phyloP scores from a whole-genome alignment of 2,888 invertebrate species.

The Leptinotarsa juncta region DNA sequence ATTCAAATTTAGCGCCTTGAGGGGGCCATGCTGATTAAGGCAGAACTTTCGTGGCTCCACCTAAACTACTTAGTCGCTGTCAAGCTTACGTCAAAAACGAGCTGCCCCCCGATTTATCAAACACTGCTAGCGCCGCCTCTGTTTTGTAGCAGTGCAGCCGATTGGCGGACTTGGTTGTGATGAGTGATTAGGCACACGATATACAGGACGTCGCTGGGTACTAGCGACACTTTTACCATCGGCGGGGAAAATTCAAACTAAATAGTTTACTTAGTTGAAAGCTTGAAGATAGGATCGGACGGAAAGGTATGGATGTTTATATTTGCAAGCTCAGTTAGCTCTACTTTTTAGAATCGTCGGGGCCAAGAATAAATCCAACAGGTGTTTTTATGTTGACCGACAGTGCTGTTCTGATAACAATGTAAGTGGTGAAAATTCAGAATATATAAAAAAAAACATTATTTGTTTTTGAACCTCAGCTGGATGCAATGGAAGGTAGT shows the following conservation, averaged over 20 bases:
- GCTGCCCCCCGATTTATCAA: conserved; percentile 66
- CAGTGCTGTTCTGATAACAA: not conserved
- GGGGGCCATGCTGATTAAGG: conserved; percentile 67
- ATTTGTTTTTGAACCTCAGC: too few relatives aligned
- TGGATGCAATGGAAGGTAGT: too few relatives aligned
- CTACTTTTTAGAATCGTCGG: not conserved
- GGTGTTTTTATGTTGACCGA: conserved; percentile 11
- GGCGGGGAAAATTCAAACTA: conserved; percentile 61
- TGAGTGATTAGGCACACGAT: conserved; percentile 60
- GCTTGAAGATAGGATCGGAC: conserved; percentile 46
- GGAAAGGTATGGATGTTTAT: conserved; percentile 34
- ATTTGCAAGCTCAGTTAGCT: conserved; percentile 7
- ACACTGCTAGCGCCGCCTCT: conserved; percentile 64
- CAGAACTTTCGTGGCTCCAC: conserved; percentile 64
- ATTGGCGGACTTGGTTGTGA: conserved; percentile 64
- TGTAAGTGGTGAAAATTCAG: too few relatives aligned
- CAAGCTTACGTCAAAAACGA: conserved; percentile 64
- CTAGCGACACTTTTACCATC: conserved; percentile 61
- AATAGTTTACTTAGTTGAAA: conserved; percentile 56
- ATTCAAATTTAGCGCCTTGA: conserved; percentile 63
- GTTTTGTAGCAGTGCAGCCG: conserved; percentile 53
- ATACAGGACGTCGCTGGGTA: conserved; percentile 57
- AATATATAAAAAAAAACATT: too few relatives aligned
- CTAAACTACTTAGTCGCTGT: conserved; percentile 67
- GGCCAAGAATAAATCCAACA: not conserved